Percentiles rank a stretch among this genome's conserved stretches.
These are phyloP conservation scores for Pelochelys cantorii DNA, from an alignment of 2,797 vertebrate genomes.

Conservation along the genomic window DNA sequence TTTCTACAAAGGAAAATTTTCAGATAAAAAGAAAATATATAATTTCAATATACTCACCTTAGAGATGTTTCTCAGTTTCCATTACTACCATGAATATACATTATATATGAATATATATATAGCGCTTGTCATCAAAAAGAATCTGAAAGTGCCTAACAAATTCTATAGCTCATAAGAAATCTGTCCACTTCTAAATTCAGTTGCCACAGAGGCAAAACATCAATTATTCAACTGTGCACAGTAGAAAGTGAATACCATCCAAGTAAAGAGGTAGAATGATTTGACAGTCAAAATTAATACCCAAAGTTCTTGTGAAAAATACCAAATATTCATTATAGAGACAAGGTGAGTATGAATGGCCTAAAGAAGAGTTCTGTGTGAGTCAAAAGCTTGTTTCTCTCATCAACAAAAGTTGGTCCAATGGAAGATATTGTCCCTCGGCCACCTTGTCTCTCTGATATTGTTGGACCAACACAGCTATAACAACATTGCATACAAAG, in stretches of 20 bases:
- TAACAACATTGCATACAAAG: neutral
- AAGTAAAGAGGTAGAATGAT: neutral
- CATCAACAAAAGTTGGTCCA: neutral
- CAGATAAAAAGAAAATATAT: slow-evolving; percentile 1
- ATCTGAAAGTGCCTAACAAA: slow-evolving; percentile 28
- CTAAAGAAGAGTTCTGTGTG: neutral
- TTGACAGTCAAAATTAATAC: neutral
- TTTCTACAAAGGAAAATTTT: slow-evolving; percentile 20
- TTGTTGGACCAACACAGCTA: neutral
- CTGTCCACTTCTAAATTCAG: neutral
- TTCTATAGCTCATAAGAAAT: neutral
- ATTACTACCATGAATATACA: neutral
- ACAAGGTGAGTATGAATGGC: neutral
- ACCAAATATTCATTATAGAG: neutral
- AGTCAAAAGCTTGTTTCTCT: neutral
- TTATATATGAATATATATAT: neutral
- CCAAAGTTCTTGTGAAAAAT: neutral
- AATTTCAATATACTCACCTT: slow-evolving; percentile 59
- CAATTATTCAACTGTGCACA: neutral
- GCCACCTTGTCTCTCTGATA: neutral
- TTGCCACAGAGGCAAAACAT: neutral
- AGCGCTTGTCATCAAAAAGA: slow-evolving; percentile 33
- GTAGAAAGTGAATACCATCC: neutral
- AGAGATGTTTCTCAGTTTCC: slow-evolving; percentile 38
- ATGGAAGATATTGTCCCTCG: neutral